Evolutionary conservation across 2,113 vertebrate genomes (phyloP).

Genomic region (Larimichthys crocea): DNA sequence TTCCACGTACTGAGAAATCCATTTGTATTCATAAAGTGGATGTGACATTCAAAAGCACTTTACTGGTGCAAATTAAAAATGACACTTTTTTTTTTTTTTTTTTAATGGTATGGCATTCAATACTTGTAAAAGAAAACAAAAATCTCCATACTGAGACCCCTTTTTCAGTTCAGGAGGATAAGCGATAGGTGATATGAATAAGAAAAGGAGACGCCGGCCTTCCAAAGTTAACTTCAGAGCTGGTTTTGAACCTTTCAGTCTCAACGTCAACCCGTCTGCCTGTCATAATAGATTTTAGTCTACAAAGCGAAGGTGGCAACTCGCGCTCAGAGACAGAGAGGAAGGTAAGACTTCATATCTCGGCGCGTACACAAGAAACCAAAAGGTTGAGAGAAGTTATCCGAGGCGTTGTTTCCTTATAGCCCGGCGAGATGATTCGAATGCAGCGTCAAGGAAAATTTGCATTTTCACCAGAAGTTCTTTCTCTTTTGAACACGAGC

Average conservation of each 20-base stretch:
- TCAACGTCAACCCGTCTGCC: conserved; percentile 8
- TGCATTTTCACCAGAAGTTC: conserved; percentile 52
- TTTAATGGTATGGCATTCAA: conserved; percentile 34
- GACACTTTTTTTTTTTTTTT: conserved; percentile 14
- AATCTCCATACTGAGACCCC: conserved; percentile 16
- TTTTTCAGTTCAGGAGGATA: neutral
- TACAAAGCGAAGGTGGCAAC: conserved; percentile 40
- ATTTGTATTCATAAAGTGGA: conserved; percentile 70
- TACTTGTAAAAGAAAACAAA: conserved; percentile 23
- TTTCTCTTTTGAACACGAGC: conserved; percentile 49
- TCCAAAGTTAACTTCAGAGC: conserved; percentile 37
- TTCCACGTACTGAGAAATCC: conserved; percentile 1
- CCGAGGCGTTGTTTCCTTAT: conserved; percentile 24
- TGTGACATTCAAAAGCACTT: conserved; percentile 71
- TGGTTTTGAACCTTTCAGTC: conserved; percentile 12
- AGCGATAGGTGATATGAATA: conserved; percentile 15
- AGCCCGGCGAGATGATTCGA: conserved; percentile 31
- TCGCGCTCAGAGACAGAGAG: neutral
- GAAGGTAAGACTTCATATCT: conserved; percentile 4
- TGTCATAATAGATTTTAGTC: conserved; percentile 23
- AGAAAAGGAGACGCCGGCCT: conserved; percentile 1
- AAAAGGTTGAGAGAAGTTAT: conserved; percentile 43
- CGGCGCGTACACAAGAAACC: neutral
- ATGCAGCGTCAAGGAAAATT: conserved; percentile 36
- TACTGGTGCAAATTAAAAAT: conserved; percentile 57